Base-by-base conservation (phyloP, 2,888 invertebrate species). In the Elysia crispata region DNA sequence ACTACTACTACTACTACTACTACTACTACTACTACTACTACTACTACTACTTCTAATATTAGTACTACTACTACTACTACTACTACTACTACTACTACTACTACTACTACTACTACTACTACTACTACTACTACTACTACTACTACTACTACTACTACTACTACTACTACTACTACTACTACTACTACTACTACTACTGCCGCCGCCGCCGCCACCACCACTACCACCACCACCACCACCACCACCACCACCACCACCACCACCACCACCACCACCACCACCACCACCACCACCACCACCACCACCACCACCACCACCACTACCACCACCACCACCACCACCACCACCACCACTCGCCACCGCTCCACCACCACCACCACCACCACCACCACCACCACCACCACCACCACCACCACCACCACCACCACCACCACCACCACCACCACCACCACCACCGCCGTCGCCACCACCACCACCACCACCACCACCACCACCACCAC, bases 111-210 rank as follows among this genome's bases (percentile, higher is more conserved):
- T 64, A 60, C 76, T 69, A 80, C 57, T 57, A 76, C 69, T 76
- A 80, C 76, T 80, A 80, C 76, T 67, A 76, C 75, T 76, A 80
- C 76, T 76, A 80, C 76, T 69, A 76, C 60, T 80, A 69, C 80
- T 80, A 80, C 80, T 76, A 69, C 80, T 76, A 76, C 80, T 80
- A 76, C 80, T 80, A 80, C 80, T 75, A 76, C 69, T 57, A 67
- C 67, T 57, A 80, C 80, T n/a, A 75, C 75, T 79, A 75, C 75
- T 75, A 75, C 80, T 76, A 69, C 57, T 76, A 57, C 75, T 50
- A 79, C 75, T 76, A 76, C 76, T 80, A 76, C 80, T 80, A 80
- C 69, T 67, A 76, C 60, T 67, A 57, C 80, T 74, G 33, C 72
- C 50, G n/a, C 77, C 72, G 75, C 70, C 73, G 60, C 70, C 60